Conservation (phyloP, 2,113 vertebrate genomes). For the Myotis yumanensis region DNA sequence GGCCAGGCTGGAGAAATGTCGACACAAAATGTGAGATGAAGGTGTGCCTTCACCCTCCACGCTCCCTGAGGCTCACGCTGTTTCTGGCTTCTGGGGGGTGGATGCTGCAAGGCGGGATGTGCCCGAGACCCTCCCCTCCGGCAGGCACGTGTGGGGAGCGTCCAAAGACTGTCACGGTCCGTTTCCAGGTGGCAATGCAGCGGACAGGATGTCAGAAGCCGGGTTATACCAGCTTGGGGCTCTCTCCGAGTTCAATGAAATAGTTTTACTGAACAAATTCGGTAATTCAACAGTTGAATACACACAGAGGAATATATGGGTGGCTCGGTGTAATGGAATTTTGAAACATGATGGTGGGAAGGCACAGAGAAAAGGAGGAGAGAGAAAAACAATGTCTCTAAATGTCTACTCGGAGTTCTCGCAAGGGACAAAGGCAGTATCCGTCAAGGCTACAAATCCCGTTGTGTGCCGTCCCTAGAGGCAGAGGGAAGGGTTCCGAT, state of each 20-base stretch:
- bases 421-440: not conserved
- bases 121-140: not conserved
- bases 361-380: not conserved
- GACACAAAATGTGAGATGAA: constrained; percentile 56
- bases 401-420: not conserved
- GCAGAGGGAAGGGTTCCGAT: too few relatives aligned
- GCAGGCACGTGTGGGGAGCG: not conserved
- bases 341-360: not conserved
- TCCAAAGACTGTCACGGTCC: not conserved
- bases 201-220: not conserved
- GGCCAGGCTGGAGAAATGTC: constrained; percentile 45
- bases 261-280: not conserved
- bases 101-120: not conserved
- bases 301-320: not conserved
- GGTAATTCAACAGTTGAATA: not conserved
- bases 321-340: not conserved
- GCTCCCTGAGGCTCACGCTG: not conserved
- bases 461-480: not conserved
- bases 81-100: not conserved
- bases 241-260: not conserved
- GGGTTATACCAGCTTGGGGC: not conserved
- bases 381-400: not conserved
- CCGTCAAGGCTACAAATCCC: not conserved
- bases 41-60: not conserved
- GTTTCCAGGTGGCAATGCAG: not conserved